Percentiles rank a stretch among this genome's conserved stretches.
Conservation (phyloP, 2,113 vertebrate species). For the Jaculus jaculus region DNA sequence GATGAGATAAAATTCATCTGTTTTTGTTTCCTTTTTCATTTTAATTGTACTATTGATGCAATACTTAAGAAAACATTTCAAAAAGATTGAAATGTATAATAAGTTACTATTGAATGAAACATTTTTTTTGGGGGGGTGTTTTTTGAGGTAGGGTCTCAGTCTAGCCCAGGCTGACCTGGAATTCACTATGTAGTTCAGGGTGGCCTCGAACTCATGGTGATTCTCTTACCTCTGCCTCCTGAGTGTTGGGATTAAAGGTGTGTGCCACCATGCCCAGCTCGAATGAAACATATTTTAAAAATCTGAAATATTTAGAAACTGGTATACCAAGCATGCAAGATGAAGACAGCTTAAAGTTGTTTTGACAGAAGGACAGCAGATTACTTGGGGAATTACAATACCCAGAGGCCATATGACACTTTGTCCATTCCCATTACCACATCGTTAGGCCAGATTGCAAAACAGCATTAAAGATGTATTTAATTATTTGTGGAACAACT, state of each 20-base stretch:
- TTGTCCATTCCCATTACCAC: not conserved
- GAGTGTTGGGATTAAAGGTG: too few species aligned
- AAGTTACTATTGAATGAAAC: too few species aligned
- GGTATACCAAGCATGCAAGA: not conserved
- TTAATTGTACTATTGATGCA: slow-evolving; percentile 25
- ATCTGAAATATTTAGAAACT: not conserved
- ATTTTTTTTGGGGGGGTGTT: too few species aligned
- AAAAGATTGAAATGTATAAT: not conserved
- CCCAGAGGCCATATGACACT: slow-evolving; percentile 13
- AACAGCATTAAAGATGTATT: slow-evolving; percentile 38
- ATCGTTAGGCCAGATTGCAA: slow-evolving; percentile 56
- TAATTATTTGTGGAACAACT: slow-evolving; percentile 58
- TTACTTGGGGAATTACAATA: not conserved
- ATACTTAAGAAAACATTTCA: not conserved
- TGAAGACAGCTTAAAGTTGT: not conserved
- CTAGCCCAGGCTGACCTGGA: too few species aligned
- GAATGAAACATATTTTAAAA: not conserved
- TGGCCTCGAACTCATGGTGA: too few species aligned
- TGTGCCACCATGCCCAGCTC: too few species aligned
- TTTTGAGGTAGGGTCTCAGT: too few species aligned
- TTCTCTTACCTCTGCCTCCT: too few species aligned
- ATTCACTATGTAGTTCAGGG: too few species aligned
- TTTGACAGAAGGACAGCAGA: not conserved
- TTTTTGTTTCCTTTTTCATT: not conserved
- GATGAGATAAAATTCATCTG: not conserved